Evolutionary conservation across 2,888 invertebrate species (phyloP).

Genomic region (Limnephilus lunatus): DNA sequence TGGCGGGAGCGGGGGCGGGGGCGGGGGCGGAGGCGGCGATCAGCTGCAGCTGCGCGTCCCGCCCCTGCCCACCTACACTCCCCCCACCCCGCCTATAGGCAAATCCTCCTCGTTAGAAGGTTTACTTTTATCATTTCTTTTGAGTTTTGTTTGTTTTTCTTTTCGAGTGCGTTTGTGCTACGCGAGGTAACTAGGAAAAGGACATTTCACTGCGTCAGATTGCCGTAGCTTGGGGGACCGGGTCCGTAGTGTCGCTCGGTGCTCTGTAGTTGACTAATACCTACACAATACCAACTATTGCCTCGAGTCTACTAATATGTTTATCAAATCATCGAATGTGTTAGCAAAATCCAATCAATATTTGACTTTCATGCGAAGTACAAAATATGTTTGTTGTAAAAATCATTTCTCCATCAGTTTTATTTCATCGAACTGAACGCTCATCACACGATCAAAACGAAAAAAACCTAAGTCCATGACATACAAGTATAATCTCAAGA

Average conservation of each 20-base stretch:
- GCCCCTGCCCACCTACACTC: slow-evolving; percentile 18
- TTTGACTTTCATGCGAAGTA: slow-evolving; percentile 31
- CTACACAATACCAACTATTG: background rate
- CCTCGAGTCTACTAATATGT: slow-evolving; percentile 19
- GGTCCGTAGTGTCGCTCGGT: slow-evolving; percentile 24
- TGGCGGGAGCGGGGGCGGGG: slow-evolving; percentile 40
- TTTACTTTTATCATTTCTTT: slow-evolving; percentile 55
- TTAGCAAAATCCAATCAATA: background rate
- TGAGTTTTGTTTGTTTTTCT: slow-evolving; percentile 55
- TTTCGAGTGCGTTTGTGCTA: slow-evolving; percentile 55
- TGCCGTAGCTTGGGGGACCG: background rate
- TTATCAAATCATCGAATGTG: slow-evolving; percentile 29
- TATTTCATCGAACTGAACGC: background rate
- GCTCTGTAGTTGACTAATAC: slow-evolving; percentile 52
- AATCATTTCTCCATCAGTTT: slow-evolving; percentile 17
- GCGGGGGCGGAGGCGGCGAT: slow-evolving; percentile 38
- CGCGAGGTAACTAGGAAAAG: background rate
- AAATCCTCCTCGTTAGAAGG: slow-evolving; percentile 65
- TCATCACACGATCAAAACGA: background rate
- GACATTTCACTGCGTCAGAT: slow-evolving; percentile 12
- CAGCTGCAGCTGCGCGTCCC: slow-evolving; percentile 17
- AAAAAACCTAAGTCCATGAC: too few species aligned
- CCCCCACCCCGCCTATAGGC: slow-evolving; percentile 56
- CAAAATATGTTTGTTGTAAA: slow-evolving; percentile 57
- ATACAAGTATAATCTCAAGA: too few species aligned